Conservation (phyloP, 2,888 invertebrate species). For the Imbricaverruca yamaguchii region DNA sequence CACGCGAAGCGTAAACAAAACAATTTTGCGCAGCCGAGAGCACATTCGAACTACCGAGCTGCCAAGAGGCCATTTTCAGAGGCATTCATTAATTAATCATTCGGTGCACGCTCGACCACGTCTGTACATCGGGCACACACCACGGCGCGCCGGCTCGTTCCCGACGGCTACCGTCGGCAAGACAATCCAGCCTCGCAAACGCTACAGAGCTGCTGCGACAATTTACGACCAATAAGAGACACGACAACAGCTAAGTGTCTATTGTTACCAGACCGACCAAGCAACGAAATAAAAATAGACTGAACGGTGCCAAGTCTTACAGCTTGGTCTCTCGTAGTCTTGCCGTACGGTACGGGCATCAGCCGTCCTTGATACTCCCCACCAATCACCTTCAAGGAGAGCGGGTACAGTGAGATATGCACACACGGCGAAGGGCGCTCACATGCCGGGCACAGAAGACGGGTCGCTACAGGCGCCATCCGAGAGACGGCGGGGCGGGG, state of each 20-base stretch:
- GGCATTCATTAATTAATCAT: neutral
- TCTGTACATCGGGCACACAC: neutral
- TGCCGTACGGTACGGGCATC: slow-evolving; percentile 99
- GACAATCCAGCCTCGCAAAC: neutral
- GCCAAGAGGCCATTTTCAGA: neutral
- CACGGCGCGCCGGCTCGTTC: neutral
- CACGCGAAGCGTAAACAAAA: neutral
- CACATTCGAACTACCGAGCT: slow-evolving; percentile 4
- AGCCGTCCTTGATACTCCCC: slow-evolving; percentile 99
- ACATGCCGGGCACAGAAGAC: slow-evolving; percentile 36
- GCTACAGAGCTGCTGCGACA: slow-evolving; percentile 4
- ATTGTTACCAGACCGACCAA: neutral
- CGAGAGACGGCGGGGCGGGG: neutral
- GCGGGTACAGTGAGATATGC: slow-evolving; percentile 70
- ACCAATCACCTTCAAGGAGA: slow-evolving; percentile 99
- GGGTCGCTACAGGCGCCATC: slow-evolving; percentile 34
- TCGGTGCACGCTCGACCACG: neutral
- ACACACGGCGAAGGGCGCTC: slow-evolving; percentile 9
- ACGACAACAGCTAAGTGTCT: slow-evolving; percentile 3
- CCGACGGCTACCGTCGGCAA: neutral
- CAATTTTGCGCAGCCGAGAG: neutral
- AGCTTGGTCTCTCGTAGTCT: slow-evolving; percentile 99
- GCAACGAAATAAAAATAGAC: slow-evolving; percentile 6
- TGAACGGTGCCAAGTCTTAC: slow-evolving; percentile 54
- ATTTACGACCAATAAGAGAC: slow-evolving; percentile 9